Conservation (phyloP, 2,113 vertebrate genomes). For the Nasalis larvatus region DNA sequence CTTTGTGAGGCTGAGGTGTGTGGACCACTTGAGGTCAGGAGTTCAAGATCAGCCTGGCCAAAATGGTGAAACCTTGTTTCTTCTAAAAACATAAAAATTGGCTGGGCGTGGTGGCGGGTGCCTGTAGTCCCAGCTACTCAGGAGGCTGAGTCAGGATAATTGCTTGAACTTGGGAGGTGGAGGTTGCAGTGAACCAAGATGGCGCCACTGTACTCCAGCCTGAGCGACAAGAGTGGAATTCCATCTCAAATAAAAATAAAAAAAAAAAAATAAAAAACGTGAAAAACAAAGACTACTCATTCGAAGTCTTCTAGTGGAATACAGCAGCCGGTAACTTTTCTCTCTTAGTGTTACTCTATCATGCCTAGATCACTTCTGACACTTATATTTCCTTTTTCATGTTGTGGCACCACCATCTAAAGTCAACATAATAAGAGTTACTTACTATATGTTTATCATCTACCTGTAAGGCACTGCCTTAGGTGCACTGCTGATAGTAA, state of each 20-base stretch:
- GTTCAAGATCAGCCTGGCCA: too few species aligned
- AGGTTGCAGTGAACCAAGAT: too few species aligned
- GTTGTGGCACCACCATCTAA: background rate
- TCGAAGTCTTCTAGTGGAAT: background rate
- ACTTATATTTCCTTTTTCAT: background rate
- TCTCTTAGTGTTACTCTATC: background rate
- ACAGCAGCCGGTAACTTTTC: background rate
- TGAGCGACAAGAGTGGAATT: too few species aligned
- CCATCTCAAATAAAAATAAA: too few species aligned
- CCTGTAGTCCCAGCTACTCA: too few species aligned
- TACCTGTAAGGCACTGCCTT: background rate
- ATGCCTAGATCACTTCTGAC: background rate
- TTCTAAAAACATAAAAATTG: too few species aligned
- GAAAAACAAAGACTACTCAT: background rate
- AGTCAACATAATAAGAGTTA: background rate
- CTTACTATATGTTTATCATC: background rate
- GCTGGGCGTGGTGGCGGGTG: rapidly evolving
- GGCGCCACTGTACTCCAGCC: too few species aligned
- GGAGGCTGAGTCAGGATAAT: too few species aligned
- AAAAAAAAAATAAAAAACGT: too few species aligned
- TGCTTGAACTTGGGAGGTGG: too few species aligned
- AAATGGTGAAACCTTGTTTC: too few species aligned
- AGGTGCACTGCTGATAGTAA: background rate
- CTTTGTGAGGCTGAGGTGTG: rapidly evolving
- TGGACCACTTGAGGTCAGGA: too few species aligned